Evolutionary conservation across 2,888 invertebrate genomes (phyloP).

Genomic region (Clepsis dumicolana): DNA sequence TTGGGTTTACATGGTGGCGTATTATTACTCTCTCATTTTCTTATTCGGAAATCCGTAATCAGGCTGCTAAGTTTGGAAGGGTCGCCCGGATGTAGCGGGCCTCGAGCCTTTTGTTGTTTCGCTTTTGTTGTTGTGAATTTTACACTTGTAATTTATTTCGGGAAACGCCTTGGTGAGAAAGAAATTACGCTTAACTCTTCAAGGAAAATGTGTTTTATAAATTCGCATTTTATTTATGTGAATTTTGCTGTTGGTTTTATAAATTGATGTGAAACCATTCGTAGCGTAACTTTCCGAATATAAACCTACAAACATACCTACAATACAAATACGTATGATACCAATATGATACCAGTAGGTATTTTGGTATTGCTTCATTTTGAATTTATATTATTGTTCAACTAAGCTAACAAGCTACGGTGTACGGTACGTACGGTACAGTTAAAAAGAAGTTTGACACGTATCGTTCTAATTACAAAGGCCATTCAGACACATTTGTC

Average conservation of each 20-base stretch:
- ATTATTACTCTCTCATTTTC: slow-evolving; percentile 78
- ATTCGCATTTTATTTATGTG: slow-evolving; percentile 77
- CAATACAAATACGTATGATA: background rate
- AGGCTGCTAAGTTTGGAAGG: slow-evolving; percentile 85
- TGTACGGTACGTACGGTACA: too few relatives aligned
- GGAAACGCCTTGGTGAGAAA: slow-evolving; percentile 84
- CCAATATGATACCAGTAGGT: too few relatives aligned
- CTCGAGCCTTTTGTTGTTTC: slow-evolving; percentile 85
- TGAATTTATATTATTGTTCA: too few relatives aligned
- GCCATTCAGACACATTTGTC: slow-evolving; percentile 76
- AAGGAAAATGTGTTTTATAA: slow-evolving; percentile 84
- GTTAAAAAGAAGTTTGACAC: slow-evolving; percentile 10
- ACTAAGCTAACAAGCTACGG: too few relatives aligned
- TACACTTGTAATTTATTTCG: slow-evolving; percentile 87
- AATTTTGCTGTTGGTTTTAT: slow-evolving; percentile 60
- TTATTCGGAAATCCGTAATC: slow-evolving; percentile 85
- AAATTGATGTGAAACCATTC: slow-evolving; percentile 37
- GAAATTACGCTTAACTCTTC: slow-evolving; percentile 83
- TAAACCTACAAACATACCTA: background rate
- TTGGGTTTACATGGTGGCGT: slow-evolving; percentile 64
- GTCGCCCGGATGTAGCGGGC: slow-evolving; percentile 84
- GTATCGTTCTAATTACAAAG: slow-evolving; percentile 46
- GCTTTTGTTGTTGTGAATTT: slow-evolving; percentile 86
- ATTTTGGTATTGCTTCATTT: too few relatives aligned
- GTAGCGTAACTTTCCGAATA: background rate